Evolutionary conservation across 2,797 vertebrate genomes (phyloP).

Genomic region (Xiphorhynchus erythropygius): DNA sequence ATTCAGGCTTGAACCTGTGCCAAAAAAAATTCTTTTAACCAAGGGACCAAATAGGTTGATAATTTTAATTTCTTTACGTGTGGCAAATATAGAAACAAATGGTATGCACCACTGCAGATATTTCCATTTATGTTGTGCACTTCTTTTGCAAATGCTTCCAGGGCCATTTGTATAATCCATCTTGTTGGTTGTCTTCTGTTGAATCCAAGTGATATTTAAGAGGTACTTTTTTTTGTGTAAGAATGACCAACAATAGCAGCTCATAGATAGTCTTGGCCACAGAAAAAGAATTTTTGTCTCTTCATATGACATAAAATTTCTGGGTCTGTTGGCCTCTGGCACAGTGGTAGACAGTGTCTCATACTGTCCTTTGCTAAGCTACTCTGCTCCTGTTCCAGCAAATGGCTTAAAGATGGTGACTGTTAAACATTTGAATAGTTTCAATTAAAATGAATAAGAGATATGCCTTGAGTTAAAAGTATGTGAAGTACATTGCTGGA

Average conservation of each 20-base stretch:
- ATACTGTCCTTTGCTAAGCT: not conserved
- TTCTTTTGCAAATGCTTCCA: not conserved
- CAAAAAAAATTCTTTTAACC: constrained; percentile 36
- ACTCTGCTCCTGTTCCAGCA: not conserved
- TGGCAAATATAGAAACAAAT: constrained; percentile 9
- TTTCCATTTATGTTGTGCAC: not conserved
- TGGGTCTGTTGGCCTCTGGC: not conserved
- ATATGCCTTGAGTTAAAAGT: not conserved
- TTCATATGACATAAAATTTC: not conserved
- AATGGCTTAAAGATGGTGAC: not conserved
- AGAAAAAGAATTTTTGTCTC: not conserved
- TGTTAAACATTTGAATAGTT: not conserved
- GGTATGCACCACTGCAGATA: not conserved
- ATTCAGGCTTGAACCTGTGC: constrained; percentile 37
- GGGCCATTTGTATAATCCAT: not conserved
- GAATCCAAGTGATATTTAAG: not conserved
- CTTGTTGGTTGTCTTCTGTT: not conserved
- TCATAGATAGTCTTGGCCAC: not conserved
- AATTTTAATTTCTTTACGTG: constrained; percentile 24
- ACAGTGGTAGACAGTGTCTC: not conserved
- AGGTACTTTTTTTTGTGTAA: not conserved
- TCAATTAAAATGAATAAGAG: constrained; percentile 3
- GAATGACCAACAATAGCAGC: not conserved
- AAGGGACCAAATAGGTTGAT: not conserved
- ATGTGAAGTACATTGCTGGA: not conserved